Conservation (phyloP, 2,113 vertebrate genomes). For the Cyprinodon tularosa region DNA sequence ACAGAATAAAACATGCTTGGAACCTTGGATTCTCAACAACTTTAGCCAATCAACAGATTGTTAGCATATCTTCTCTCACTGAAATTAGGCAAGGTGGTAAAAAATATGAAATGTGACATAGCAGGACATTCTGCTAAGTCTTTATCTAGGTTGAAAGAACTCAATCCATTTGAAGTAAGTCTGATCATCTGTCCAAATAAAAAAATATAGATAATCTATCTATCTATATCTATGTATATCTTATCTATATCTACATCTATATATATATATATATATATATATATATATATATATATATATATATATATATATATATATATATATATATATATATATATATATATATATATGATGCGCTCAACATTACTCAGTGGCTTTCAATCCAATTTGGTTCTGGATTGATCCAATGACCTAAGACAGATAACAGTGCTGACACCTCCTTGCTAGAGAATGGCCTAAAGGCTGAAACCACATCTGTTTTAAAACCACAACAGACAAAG, state of each 20-base stretch:
- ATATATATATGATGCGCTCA: neutral
- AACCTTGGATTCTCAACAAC: neutral
- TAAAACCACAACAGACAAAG: neutral
- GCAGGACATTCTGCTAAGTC: neutral
- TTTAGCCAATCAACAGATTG: neutral
- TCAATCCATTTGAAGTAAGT: neutral
- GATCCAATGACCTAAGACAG: neutral
- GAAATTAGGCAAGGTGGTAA: neutral
- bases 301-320: too few species aligned
- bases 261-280: too few species aligned
- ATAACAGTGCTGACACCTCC: neutral
- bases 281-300: too few species aligned
- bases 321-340: too few species aligned
- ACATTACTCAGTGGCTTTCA: neutral
- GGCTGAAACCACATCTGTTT: neutral
- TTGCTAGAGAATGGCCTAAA: neutral
- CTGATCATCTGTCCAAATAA: neutral
- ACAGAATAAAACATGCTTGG: neutral
- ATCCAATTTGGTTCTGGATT: neutral
- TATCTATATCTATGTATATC: too few species aligned
- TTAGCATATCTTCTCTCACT: neutral
- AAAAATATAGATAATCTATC: too few species aligned
- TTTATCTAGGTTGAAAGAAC: neutral
- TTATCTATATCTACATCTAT: too few species aligned
- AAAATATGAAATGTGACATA: neutral